Evolutionary conservation across 2,797 vertebrate genomes (phyloP), one percentile per base, ranked within the genome.

Genomic region (Eospalax fontanierii): DNA sequence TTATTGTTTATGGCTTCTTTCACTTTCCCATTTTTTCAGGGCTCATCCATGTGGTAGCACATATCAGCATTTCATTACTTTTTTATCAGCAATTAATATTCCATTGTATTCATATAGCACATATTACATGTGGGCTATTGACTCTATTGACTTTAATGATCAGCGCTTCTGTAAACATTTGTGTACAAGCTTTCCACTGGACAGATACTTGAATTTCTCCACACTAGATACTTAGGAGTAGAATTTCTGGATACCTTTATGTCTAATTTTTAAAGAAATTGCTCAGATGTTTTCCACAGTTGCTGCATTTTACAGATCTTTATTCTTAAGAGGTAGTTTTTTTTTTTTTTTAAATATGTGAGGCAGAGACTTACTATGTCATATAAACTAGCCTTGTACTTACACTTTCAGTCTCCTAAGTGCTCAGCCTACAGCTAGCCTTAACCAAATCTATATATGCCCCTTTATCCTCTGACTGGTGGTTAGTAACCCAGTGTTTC

Each of bases 191-290:
- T 65, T 26, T 74, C 65, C 59, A 83, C n/a, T 82, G 63, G 35
- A 65, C 87, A 16, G 59, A 80, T 86, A 19, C 12, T 87, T 95
- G 46, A 2, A 38, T 88, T 90, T 91, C 14, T 94, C 8, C 30
- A 78, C 28, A 73, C 66, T 74, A 88, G n/a, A 26, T 94, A 84
- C 38, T 38, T 80, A 59, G 3, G 38, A 83, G 16, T 75, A 22
- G 81, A 40, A n/a, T 75, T 94, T 43, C 40, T 94, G 71, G 59
- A 19, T 65, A 54, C 46, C n/a, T 89, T 81, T 88, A 28, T 66
- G 30, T 84, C 95, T 92, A 86, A n/a, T 9, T 76, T 61, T 80
- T 91, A 22, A 85, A 84, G 46, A 94, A 76, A 82, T 15, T 81
- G 15, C 26, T 22, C 0, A 75, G 35, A 30, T 85, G 9, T 87